Conservation (phyloP, 2,113 vertebrate species). For the Colistium nudipinnis region DNA sequence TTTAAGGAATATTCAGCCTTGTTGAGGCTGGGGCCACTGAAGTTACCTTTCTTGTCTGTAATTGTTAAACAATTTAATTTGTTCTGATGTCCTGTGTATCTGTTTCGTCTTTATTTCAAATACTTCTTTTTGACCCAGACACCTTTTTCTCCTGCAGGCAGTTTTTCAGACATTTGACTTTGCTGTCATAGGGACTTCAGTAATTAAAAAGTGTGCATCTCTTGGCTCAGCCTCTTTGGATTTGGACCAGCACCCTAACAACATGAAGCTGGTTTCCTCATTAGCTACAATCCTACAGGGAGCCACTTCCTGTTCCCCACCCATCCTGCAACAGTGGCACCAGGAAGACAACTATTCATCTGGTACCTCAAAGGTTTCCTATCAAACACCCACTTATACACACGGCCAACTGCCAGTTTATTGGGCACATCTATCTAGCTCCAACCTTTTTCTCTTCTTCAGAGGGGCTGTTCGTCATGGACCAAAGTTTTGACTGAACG, state of each 20-base stretch:
- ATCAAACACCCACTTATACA: not conserved
- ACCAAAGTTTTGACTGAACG: no score
- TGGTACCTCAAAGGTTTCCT: conserved; percentile 63
- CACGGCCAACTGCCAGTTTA: not conserved
- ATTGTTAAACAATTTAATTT: not conserved
- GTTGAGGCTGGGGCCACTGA: not conserved
- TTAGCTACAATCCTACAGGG: conserved; percentile 29
- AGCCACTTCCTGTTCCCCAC: conserved; percentile 66
- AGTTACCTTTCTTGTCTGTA: not conserved
- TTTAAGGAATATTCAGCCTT: not conserved
- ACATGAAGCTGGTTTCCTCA: conserved; percentile 51
- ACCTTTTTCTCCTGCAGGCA: not conserved
- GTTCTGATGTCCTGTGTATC: not conserved
- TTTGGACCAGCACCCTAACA: conserved; percentile 34
- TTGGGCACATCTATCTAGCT: not conserved
- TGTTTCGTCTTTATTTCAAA: not conserved
- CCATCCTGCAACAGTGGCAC: conserved; percentile 72
- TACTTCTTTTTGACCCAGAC: not conserved
- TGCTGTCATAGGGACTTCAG: conserved; percentile 15
- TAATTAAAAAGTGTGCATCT: not conserved
- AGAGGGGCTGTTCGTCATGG: not conserved
- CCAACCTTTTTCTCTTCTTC: not conserved
- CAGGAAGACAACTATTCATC: conserved; percentile 68
- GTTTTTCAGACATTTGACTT: not conserved
- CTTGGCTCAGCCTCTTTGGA: conserved; percentile 4